These are phyloP conservation scores for Oncopeltus fasciatus DNA, from an alignment of 1,140 invertebrate genomes.

Conservation along the genomic window DNA sequence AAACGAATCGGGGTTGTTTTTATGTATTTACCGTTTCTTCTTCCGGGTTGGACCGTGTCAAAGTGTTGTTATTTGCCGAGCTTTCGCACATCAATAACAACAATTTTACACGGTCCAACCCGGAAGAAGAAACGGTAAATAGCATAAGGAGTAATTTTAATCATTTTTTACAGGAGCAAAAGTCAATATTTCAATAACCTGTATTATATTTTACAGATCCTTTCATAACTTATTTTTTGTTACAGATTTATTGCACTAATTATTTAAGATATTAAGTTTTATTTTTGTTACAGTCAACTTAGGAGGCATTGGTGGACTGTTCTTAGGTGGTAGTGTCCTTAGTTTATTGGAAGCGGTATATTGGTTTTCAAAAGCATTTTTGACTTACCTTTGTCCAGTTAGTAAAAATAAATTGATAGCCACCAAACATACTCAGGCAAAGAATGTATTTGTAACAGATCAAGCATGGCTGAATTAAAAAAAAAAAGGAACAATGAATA, in stretches of 20 bases:
- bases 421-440: neutral
- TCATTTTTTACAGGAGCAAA: too few relatives aligned
- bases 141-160: too few relatives aligned
- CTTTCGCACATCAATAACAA: too few relatives aligned
- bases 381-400: constrained; percentile 1
- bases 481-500: too few relatives aligned
- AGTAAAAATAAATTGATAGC: neutral
- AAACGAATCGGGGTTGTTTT: too few relatives aligned
- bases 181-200: neutral
- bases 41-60: too few relatives aligned
- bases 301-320: constrained; percentile 27
- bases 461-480: neutral
- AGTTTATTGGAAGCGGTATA: constrained; percentile 26
- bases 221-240: too few relatives aligned
- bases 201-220: neutral
- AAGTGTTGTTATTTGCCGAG: too few relatives aligned
- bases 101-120: too few relatives aligned
- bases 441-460: neutral
- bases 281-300: constrained; percentile 23
- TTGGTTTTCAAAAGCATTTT: constrained; percentile 18
- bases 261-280: neutral
- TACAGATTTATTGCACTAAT: too few relatives aligned
- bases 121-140: too few relatives aligned
- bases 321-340: constrained; percentile 27
- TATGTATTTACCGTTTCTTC: too few relatives aligned